Conservation (phyloP, 2,888 invertebrate species). For the Chloroclysta siterata region DNA sequence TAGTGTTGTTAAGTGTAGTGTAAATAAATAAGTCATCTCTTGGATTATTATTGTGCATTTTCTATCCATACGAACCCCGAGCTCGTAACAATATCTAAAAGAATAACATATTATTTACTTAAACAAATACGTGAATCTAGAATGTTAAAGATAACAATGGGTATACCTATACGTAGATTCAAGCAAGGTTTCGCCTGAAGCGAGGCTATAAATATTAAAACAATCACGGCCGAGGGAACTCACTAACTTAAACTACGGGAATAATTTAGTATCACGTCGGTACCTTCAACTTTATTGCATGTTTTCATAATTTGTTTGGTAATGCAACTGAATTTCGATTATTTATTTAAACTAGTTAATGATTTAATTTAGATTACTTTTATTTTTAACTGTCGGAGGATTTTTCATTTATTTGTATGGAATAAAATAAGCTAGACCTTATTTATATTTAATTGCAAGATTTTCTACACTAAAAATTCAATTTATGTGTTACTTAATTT, state of each 20-base stretch:
- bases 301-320: slow-evolving; percentile 26
- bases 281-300: slow-evolving; percentile 42
- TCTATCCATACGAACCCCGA: too few relatives aligned
- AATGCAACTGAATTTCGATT: background rate
- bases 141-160: slow-evolving; percentile 36
- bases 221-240: slow-evolving; percentile 46
- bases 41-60: too few relatives aligned
- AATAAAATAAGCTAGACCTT: too few relatives aligned
- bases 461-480: too few relatives aligned
- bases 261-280: slow-evolving; percentile 50
- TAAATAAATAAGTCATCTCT: too few relatives aligned
- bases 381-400: too few relatives aligned
- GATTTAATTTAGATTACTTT: too few relatives aligned
- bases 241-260: slow-evolving; percentile 45
- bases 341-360: background rate
- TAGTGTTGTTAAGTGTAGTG: too few relatives aligned
- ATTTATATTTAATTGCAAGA: too few relatives aligned
- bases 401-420: too few relatives aligned
- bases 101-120: background rate
- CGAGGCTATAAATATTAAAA: slow-evolving; percentile 51
- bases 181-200: slow-evolving; percentile 40
- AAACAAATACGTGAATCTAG: slow-evolving; percentile 9
- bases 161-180: slow-evolving; percentile 30
- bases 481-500: too few relatives aligned
- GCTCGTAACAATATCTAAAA: too few relatives aligned